Conservation (phyloP, 1,140 invertebrate species). For the Heliconius himera region DNA sequence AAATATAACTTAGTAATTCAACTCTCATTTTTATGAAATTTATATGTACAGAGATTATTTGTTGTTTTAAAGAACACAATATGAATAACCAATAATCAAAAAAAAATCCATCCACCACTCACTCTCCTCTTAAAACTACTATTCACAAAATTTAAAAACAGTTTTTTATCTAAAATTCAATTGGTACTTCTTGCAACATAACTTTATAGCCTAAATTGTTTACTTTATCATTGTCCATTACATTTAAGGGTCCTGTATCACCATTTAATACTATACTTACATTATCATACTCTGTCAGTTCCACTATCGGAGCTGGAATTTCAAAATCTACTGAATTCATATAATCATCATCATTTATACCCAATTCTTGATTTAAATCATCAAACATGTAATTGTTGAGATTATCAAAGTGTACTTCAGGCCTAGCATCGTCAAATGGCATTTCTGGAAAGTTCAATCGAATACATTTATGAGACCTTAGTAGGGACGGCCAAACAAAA, state of each 20-base stretch:
- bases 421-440: slow-evolving; percentile 58
- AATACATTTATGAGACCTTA: slow-evolving; percentile 60
- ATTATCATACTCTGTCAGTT: slow-evolving; percentile 53
- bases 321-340: slow-evolving; percentile 61
- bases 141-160: not conserved
- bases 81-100: not conserved
- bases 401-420: slow-evolving; percentile 61
- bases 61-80: too few relatives aligned
- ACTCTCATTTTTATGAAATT: too few relatives aligned
- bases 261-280: slow-evolving; percentile 33
- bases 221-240: slow-evolving; percentile 31
- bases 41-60: too few relatives aligned
- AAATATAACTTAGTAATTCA: too few relatives aligned
- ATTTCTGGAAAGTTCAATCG: slow-evolving; percentile 55
- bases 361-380: slow-evolving; percentile 49
- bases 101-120: not conserved
- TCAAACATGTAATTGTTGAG: slow-evolving; percentile 37
- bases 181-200: slow-evolving; percentile 67
- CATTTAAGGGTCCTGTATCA: slow-evolving; percentile 15
- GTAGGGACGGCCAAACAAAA: slow-evolving; percentile 60
- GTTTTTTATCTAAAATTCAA: slow-evolving; percentile 55
- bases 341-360: slow-evolving; percentile 49
- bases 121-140: not conserved
- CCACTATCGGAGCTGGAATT: slow-evolving; percentile 61
- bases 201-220: slow-evolving; percentile 51